Base-by-base conservation (phyloP, 2,113 vertebrate species). In the Festucalex cinctus region DNA sequence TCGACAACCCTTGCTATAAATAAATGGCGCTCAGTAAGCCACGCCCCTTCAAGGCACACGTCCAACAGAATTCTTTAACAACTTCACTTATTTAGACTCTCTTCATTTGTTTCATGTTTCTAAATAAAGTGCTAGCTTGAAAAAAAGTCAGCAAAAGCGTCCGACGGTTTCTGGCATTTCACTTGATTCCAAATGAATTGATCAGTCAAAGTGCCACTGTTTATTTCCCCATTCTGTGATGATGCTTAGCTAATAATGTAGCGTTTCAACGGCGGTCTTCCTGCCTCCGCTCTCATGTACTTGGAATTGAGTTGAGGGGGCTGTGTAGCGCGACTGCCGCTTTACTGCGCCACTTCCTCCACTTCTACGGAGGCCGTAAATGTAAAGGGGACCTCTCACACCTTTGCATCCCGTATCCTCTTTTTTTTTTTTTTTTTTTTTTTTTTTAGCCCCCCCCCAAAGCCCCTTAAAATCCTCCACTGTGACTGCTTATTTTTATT, bases 331-430 rank as follows among this genome's bases (percentile, higher is more conserved):
- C 57, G 87, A 86, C 88, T 89, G 24, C 78, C 67, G 41, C 71
- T 92, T 92, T 90, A 91, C 87, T 89, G 66, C 86, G 8, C 77
- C 76, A 90, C 86, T 90, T 92, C 91, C 91, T 91, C 81, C 83
- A 69, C 36, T 66, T 84, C 88, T 73, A 82, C 83, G 78, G 77
- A 88, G 87, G 85, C 82, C 83, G 24, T 92, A 92, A 92, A 92
- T 85, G 80, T 89, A 78, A 89, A 90, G 87, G 78, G 78, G 80
- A 54, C 80, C 82, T 85, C 85, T 92, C 86, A 83, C 90, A 92
- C 88, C 88, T 89, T 84, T 84, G 74, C 83, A 89, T 82, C 73
- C 79, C 79, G 32, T 72, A 85, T 82, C 80, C 82, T 84, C 17
- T 28, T n/a, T n/a, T n/a, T n/a, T n/a, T n/a, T n/a, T n/a, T n/a